Evolutionary conservation across 2,113 vertebrate species (phyloP).

Genomic region (Noturus placidus): DNA sequence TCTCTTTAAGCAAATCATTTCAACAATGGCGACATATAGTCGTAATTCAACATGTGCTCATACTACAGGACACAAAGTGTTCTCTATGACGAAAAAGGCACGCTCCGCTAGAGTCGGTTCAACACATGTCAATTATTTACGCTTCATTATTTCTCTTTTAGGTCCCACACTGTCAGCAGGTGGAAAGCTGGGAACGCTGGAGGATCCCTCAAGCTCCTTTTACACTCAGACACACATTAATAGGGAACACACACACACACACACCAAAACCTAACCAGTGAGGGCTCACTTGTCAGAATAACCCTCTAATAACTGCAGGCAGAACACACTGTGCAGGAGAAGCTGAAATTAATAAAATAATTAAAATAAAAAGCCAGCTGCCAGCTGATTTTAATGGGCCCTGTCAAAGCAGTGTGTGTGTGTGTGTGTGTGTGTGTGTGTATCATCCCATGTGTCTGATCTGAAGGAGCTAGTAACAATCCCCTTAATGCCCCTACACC

Average conservation of each 20-base stretch:
- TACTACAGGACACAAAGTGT: constrained; percentile 19
- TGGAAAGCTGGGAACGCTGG: constrained; percentile 64
- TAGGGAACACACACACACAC: constrained; percentile 12
- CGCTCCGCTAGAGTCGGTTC: constrained; percentile 45
- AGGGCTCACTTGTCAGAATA: constrained; percentile 56
- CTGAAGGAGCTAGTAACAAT: constrained; percentile 60
- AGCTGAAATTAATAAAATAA: constrained; percentile 74
- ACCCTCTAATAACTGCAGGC: constrained; percentile 56
- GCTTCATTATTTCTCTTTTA: constrained; percentile 75
- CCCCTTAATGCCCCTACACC: not conserved
- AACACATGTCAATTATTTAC: constrained; percentile 78
- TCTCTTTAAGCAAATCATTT: not conserved
- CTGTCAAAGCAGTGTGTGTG: constrained; percentile 70
- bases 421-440: constrained; percentile 52
- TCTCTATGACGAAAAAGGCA: constrained; percentile 41
- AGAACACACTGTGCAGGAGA: constrained; percentile 59
- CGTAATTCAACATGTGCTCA: not conserved
- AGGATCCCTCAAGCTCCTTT: constrained; percentile 61
- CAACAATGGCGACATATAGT: not conserved
- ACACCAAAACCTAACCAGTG: constrained; percentile 54
- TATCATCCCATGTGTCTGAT: constrained; percentile 59
- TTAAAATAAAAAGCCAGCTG: constrained; percentile 68
- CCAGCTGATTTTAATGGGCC: constrained; percentile 80
- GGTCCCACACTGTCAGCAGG: constrained; percentile 43
- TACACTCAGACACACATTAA: constrained; percentile 1